These are phyloP conservation scores for Astyanax mexicanus DNA, from an alignment of 2,797 vertebrate species.

Conservation along the genomic window DNA sequence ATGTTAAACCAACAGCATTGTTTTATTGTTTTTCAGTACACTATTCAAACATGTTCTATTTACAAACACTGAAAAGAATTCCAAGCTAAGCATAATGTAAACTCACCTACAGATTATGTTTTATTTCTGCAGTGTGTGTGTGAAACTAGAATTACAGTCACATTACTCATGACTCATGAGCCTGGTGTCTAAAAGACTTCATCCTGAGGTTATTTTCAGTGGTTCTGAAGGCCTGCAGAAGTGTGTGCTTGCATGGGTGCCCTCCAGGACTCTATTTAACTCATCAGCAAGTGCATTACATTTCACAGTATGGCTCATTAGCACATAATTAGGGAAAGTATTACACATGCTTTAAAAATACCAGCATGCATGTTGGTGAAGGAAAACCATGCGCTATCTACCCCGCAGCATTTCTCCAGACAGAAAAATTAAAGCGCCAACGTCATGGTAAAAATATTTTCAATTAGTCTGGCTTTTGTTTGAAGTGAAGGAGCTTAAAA, in stretches of 20 bases:
- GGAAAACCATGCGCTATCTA: not conserved
- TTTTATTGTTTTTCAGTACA: too few species aligned
- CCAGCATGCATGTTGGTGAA: not conserved
- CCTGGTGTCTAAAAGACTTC: constrained; percentile 7
- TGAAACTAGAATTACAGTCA: constrained; percentile 33
- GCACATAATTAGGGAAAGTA: constrained; percentile 8
- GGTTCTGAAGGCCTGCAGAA: constrained; percentile 12
- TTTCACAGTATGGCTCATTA: constrained; percentile 1
- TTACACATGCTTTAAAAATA: constrained; percentile 18
- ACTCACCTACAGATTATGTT: not conserved
- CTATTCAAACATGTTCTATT: too few species aligned
- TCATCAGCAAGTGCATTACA: constrained; percentile 9
- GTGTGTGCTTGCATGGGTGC: not conserved
- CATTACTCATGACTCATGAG: constrained; percentile 30
- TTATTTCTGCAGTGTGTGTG: constrained; percentile 3
- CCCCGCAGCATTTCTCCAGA: not conserved
- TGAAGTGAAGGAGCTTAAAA: too few species aligned
- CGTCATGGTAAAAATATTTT: too few species aligned
- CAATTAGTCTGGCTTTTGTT: too few species aligned
- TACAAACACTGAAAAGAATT: too few species aligned
- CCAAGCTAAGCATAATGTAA: too few species aligned
- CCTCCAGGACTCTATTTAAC: constrained; percentile 9
- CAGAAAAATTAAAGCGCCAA: not conserved
- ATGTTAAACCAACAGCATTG: too few species aligned
- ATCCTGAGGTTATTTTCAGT: constrained; percentile 26